Percentiles rank a stretch among this genome's conserved stretches.
These are phyloP conservation scores for Clitarchus hookeri DNA, from an alignment of 2,888 invertebrate species.

Conservation along the genomic window DNA sequence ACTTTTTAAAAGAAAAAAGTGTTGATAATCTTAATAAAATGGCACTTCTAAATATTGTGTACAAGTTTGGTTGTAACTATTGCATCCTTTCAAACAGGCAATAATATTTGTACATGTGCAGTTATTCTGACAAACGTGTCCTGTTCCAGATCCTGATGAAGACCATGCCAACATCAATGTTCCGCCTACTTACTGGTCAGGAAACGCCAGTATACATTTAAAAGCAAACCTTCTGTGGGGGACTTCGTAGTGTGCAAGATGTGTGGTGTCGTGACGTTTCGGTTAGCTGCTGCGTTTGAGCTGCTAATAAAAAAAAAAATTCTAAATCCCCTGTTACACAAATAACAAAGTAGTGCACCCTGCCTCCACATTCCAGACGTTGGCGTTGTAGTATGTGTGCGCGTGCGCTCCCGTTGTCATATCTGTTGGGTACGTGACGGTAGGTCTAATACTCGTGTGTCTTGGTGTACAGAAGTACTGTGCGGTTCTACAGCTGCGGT, in stretches of 20 bases:
- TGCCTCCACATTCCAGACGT: constrained; percentile 14
- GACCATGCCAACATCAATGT: constrained; percentile 99
- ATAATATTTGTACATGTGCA: no score
- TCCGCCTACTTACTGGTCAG: constrained; percentile 97
- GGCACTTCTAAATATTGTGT: no score
- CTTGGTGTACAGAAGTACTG: neutral
- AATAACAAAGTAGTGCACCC: neutral
- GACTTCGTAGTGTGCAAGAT: neutral
- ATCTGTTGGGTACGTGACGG: neutral
- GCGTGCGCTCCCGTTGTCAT: neutral
- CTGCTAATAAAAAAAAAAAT: neutral
- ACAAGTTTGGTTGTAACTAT: no score
- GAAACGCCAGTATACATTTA: constrained; percentile 99
- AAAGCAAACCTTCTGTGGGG: constrained; percentile 44
- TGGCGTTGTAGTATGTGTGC: neutral
- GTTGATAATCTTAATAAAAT: no score
- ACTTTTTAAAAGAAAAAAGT: no score
- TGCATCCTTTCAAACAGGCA: no score
- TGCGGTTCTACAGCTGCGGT: neutral
- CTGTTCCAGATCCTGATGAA: constrained; percentile 95
- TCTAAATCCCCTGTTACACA: neutral
- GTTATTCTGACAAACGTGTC: constrained; percentile 10
- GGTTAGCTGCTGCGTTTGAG: neutral
- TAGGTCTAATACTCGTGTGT: neutral
- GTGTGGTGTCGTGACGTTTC: neutral